Conservation (phyloP, 2,797 vertebrate species). For the Mus spretus region DNA sequence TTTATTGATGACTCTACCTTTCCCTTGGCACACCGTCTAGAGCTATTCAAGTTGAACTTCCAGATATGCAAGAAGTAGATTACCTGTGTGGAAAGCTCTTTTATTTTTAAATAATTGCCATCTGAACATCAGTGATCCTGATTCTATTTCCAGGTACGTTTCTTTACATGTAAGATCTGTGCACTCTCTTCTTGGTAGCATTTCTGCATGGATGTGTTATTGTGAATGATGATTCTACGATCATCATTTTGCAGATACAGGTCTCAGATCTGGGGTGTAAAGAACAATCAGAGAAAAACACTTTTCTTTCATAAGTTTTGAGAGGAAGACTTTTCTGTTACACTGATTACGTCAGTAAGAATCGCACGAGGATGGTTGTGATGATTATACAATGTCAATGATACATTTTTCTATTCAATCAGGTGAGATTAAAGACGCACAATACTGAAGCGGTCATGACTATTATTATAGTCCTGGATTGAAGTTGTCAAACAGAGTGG, state of each 20-base stretch:
- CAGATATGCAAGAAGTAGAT: neutral
- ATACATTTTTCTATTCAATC: neutral
- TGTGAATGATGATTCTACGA: conserved; percentile 2
- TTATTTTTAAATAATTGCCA: conserved; percentile 38
- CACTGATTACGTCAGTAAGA: conserved; percentile 18
- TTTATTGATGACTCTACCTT: conserved; percentile 46
- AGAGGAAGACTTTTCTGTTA: neutral
- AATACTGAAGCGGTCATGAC: neutral
- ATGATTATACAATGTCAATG: neutral
- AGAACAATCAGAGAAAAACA: neutral
- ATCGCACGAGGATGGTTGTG: neutral
- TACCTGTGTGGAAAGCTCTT: neutral
- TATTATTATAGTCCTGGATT: neutral
- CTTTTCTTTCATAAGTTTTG: neutral
- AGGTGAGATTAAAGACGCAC: neutral
- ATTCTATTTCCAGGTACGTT: conserved; percentile 21
- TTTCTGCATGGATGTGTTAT: neutral
- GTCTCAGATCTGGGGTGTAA: neutral
- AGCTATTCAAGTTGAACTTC: conserved; percentile 26
- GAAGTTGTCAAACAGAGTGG: neutral
- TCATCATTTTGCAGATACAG: neutral
- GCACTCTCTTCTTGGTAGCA: neutral
- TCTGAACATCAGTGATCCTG: neutral
- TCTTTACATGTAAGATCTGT: neutral
- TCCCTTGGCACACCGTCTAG: neutral